A percentile compares a stretch with the other conserved stretches of the same genome.
Evolutionary conservation across 2,888 invertebrate genomes (phyloP).

Genomic region (Diaprepes abbreviatus): DNA sequence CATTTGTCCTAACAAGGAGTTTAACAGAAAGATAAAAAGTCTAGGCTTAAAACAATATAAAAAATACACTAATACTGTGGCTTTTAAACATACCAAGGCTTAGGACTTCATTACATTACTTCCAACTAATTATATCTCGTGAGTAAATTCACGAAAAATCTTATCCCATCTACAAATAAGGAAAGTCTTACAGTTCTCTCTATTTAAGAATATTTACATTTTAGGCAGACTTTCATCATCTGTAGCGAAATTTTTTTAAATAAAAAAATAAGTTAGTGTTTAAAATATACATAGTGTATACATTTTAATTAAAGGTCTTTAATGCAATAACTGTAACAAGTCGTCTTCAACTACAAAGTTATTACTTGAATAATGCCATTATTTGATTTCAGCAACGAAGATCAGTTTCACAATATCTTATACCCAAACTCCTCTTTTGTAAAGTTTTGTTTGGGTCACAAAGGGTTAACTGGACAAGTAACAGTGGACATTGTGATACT

Average conservation of each 20-base stretch:
- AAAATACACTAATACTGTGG: constrained; percentile 12
- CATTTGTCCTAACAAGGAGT: not conserved
- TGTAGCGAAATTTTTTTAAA: constrained; percentile 51
- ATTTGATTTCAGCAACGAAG: not conserved
- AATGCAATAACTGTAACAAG: constrained; percentile 16
- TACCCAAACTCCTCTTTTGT: not conserved
- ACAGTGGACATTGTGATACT: not conserved
- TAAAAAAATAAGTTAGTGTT: constrained; percentile 46
- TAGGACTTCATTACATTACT: constrained; percentile 1
- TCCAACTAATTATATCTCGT: constrained; percentile 35
- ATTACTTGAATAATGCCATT: constrained; percentile 26
- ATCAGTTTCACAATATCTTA: not conserved
- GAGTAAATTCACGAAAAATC: constrained; percentile 51
- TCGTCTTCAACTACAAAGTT: constrained; percentile 15
- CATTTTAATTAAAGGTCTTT: constrained; percentile 19
- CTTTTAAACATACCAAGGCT: constrained; percentile 9
- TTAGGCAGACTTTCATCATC: constrained; percentile 49
- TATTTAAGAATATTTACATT: constrained; percentile 43
- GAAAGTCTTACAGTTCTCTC: constrained; percentile 47
- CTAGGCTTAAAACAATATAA: not conserved
- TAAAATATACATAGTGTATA: constrained; percentile 31
- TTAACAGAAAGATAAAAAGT: not conserved
- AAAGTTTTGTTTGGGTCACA: no score
- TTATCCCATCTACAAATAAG: constrained; percentile 52
- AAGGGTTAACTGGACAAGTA: not conserved